Conservation (phyloP, 2,113 vertebrate genomes). For the Cynopterus brachyotis region DNA sequence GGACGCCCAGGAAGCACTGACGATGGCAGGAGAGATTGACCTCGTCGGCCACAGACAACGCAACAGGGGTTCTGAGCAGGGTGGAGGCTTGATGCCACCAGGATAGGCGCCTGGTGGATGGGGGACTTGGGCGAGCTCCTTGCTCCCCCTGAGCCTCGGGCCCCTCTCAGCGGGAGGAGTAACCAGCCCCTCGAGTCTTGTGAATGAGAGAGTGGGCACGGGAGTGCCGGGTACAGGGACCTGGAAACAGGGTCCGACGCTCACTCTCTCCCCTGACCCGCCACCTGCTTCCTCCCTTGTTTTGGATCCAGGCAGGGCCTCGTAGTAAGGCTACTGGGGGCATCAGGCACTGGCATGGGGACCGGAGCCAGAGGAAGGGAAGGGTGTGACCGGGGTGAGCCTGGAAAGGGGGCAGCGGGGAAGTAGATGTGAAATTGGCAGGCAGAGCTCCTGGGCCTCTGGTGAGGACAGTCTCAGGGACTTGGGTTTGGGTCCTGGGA, state of each 20-base stretch:
- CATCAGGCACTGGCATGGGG: not conserved
- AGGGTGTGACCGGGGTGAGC: not conserved
- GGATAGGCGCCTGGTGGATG: not conserved
- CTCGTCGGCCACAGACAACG: not conserved
- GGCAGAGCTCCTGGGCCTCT: fast-evolving
- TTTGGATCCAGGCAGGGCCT: not conserved
- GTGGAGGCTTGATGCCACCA: not conserved
- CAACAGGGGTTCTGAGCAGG: not conserved
- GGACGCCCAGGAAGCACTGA: not conserved
- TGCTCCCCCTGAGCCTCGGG: not conserved
- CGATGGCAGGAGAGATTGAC: not conserved
- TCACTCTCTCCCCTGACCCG: not conserved
- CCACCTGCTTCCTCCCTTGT: not conserved
- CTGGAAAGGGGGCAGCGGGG: not conserved
- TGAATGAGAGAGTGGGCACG: not conserved
- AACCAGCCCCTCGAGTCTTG: not conserved
- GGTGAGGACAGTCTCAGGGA: not conserved
- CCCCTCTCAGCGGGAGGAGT: not conserved
- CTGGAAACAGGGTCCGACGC: too few species aligned
- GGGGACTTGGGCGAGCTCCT: not conserved
- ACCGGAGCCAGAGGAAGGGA: not conserved
- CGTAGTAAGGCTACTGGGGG: not conserved
- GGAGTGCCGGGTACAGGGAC: not conserved
- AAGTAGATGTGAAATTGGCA: not conserved
- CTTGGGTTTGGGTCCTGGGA: not conserved